These are phyloP conservation scores for Caerostris extrusa DNA, from an alignment of 1,140 invertebrate species.

Conservation along the genomic window DNA sequence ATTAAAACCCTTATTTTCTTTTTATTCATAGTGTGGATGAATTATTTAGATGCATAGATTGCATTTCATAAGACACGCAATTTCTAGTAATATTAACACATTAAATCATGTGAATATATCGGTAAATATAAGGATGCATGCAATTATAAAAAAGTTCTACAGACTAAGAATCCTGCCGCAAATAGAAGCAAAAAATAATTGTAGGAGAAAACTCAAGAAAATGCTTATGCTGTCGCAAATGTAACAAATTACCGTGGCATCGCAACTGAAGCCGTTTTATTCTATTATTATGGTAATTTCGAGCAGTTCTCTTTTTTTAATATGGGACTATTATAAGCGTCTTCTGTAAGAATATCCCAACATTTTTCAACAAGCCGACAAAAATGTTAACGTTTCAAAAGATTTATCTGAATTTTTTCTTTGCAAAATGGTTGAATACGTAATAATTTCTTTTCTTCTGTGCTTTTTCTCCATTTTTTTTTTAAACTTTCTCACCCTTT, in stretches of 20 bases:
- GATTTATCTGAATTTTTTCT: constrained; percentile 49
- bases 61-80: too few relatives aligned
- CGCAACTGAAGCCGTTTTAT: background rate
- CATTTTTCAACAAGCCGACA: constrained; percentile 42
- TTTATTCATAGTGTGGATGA: too few relatives aligned
- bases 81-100: too few relatives aligned
- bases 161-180: too few relatives aligned
- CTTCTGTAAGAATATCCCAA: background rate
- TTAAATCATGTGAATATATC: too few relatives aligned
- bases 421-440: constrained; percentile 9
- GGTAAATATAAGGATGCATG: too few relatives aligned
- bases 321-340: constrained; percentile 53
- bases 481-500: background rate
- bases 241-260: constrained; percentile 39
- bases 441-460: background rate
- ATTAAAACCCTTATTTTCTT: too few relatives aligned
- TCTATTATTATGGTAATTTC: constrained; percentile 70
- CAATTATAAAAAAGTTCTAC: too few relatives aligned
- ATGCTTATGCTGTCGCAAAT: constrained; percentile 45
- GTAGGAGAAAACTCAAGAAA: background rate
- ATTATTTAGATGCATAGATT: too few relatives aligned
- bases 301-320: constrained; percentile 24
- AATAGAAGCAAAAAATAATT: background rate
- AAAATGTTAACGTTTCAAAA: constrained; percentile 41
- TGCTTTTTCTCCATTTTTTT: background rate